Evolutionary conservation across 2,888 invertebrate species (phyloP), one percentile per base, ranked within the genome.

Genomic region (Metalampra italica): DNA sequence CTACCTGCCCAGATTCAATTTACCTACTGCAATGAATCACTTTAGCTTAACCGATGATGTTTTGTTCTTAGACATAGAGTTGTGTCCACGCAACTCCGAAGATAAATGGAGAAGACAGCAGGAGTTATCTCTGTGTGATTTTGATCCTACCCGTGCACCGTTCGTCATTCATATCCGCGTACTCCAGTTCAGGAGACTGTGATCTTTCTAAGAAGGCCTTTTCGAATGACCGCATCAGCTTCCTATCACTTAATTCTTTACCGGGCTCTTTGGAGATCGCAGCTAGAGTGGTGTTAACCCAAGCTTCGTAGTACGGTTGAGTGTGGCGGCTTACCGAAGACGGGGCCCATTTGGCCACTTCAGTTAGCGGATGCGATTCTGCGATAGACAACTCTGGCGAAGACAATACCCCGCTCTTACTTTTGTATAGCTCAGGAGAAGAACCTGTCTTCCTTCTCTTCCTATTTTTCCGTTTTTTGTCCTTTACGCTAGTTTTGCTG

Each of bases 241-340:
- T 12, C 32, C n/a, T 12, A 14, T 14, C 7, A 1, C 9, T 3
- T 7, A 29, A 29, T 42, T 29, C 43, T 1, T 32, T 13, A 22
- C 13, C 43, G 14, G 12, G 2, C 7, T 22, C 29, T 12, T 37
- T 38, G 9, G 76, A 62, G 0, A 80, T 64, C 0, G 83, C 82
- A 0, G 82, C 70, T 0, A 82, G 44, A 0, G 78, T 79, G 0
- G 81, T 84, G 39, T 78, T 64, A 0, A 88, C 75, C 87, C 87
- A 88, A 0, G 87, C 87, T 40, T 86, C 86, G 60, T 88, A 87
- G 37, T 84, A 86, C 0, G 79, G 80, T 43, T 75, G 75, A 0
- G 82, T 78, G n/a, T 78, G 73, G 0, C 63, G 56, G 2, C 64
- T 71, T 0, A 75, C 49, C 1, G 68, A 68, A 0, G 64, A 58